Percentiles rank a stretch among this genome's conserved stretches.
Evolutionary conservation across 2,888 invertebrate genomes (phyloP).

Genomic region (Exocentrus adspersus): DNA sequence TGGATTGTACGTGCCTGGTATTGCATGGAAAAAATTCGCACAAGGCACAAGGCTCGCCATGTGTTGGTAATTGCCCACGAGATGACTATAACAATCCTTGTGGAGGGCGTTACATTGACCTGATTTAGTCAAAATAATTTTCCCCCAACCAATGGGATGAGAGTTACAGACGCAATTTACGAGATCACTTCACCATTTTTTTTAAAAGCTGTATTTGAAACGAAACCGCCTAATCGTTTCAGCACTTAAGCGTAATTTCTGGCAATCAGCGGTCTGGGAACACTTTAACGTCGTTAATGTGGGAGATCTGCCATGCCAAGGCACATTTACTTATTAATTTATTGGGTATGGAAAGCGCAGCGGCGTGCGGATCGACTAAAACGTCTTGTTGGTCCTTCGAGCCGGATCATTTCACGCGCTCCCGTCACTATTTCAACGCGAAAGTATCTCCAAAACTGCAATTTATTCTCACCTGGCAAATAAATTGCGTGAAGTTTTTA

Average conservation of each 20-base stretch:
- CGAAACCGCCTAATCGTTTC: background rate
- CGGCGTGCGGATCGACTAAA: background rate
- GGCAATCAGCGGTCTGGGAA: background rate
- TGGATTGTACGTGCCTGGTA: background rate
- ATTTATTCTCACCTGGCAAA: conserved; percentile 38
- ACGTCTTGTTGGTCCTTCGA: background rate
- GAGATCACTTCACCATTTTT: background rate
- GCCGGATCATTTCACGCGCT: background rate
- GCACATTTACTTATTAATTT: conserved; percentile 1
- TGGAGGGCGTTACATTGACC: no score
- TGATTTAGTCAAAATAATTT: no score
- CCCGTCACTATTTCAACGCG: background rate
- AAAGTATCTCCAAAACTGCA: conserved; percentile 3
- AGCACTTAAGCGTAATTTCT: conserved; percentile 1
- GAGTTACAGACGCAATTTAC: no score
- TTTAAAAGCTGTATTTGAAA: background rate
- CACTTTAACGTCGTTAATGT: background rate
- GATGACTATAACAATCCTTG: no score
- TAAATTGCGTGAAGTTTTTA: conserved; percentile 34
- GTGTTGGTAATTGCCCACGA: background rate
- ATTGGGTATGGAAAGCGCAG: background rate
- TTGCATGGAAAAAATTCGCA: background rate
- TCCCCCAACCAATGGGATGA: no score
- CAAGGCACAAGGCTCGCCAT: background rate
- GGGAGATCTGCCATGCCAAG: background rate